Conservation (phyloP, 2,888 invertebrate species). For the Ptychoptera albimana region DNA sequence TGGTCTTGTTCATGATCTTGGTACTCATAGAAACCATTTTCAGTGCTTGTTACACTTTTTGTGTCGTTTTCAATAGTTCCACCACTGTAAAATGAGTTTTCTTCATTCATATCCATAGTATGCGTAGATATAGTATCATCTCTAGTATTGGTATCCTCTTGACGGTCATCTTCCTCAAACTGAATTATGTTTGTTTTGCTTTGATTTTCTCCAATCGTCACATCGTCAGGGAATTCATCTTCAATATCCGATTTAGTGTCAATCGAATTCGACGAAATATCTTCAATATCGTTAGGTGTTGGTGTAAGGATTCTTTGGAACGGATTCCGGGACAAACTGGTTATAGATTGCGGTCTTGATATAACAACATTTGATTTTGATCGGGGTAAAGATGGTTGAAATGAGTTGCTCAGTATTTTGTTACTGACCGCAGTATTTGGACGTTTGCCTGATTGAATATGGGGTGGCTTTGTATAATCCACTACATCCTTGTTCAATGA, state of each 20-base stretch:
- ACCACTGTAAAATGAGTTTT: no score
- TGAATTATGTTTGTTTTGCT: no score
- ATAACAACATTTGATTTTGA: constrained; percentile 8
- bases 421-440: no score
- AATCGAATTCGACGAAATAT: constrained; percentile 4
- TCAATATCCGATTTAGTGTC: constrained; percentile 3
- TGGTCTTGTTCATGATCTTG: constrained; percentile 11
- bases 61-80: constrained; percentile 8
- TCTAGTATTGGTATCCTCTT: no score
- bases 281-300: constrained; percentile 1
- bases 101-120: not conserved
- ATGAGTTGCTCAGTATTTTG: not conserved
- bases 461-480: no score
- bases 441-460: no score
- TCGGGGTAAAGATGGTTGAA: constrained; percentile 12
- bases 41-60: constrained; percentile 16
- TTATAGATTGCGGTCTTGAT: constrained; percentile 10
- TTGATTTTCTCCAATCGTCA: no score
- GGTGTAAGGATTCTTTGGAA: not conserved
- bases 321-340: constrained; percentile 6
- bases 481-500: no score
- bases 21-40: constrained; percentile 20
- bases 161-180: not conserved
- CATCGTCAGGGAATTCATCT: not conserved
- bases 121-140: not conserved